phyloP scores from a whole-genome alignment of 1,140 invertebrate genomes.

The Melanaphis sacchari region DNA sequence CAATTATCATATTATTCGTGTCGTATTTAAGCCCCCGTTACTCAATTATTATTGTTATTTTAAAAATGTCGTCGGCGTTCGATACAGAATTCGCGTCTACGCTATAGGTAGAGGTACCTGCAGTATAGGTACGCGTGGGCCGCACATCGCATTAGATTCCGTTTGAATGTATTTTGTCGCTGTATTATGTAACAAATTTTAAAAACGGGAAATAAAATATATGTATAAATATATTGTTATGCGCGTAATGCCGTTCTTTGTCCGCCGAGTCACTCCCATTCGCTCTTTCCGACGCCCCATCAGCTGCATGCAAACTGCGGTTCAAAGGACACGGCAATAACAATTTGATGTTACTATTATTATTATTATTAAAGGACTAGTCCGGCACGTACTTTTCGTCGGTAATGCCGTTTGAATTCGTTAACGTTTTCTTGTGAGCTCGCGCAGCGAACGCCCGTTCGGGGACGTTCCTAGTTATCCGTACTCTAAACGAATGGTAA shows the following conservation, averaged over 20 bases:
- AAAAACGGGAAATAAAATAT: neutral
- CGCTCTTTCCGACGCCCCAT: no score
- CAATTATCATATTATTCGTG: neutral
- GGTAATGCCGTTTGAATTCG: neutral
- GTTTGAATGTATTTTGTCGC: neutral
- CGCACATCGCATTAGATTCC: neutral
- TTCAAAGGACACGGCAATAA: conserved; percentile 5
- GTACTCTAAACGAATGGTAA: neutral
- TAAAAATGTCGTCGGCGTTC: neutral
- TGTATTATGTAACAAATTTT: neutral
- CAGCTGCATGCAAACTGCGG: neutral
- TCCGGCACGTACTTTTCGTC: neutral
- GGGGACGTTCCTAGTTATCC: neutral
- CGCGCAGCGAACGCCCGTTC: neutral
- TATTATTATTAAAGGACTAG: neutral
- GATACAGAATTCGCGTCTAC: neutral
- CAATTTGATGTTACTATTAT: neutral
- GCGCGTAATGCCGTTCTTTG: neutral
- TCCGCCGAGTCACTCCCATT: neutral
- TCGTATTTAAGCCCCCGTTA: neutral
- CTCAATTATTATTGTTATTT: neutral
- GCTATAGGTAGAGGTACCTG: no score
- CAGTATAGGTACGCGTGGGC: neutral
- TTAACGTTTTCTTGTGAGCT: neutral
- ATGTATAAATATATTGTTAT: neutral